Evolutionary conservation across 2,888 invertebrate genomes (phyloP).

Genomic region (Aproaerema taeniolella): DNA sequence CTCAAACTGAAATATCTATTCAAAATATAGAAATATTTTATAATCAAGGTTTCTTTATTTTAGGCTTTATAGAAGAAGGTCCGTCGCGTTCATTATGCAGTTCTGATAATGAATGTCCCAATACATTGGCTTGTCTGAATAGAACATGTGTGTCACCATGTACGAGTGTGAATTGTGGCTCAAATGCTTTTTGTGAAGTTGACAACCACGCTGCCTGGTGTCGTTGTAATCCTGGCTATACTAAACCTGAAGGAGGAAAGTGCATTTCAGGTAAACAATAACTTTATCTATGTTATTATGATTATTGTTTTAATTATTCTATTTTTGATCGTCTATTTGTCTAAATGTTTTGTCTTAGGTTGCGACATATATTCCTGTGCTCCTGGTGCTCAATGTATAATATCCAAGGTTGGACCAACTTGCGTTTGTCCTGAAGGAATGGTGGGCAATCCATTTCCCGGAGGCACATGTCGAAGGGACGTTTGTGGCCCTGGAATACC

Average conservation of each 20-base stretch:
- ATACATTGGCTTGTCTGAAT: conserved; percentile 86
- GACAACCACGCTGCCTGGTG: conserved; percentile 94
- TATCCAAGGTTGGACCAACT: conserved; percentile 89
- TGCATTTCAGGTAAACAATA: conserved; percentile 85
- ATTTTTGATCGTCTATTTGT: too few species aligned
- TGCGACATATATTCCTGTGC: conserved; percentile 89
- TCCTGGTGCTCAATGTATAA: conserved; percentile 89
- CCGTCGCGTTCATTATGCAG: conserved; percentile 81
- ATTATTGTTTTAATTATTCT: not conserved
- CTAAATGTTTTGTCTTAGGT: conserved; percentile 64
- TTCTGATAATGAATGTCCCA: conserved; percentile 86
- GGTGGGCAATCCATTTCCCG: conserved; percentile 94
- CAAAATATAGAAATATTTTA: too few species aligned
- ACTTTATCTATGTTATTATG: not conserved
- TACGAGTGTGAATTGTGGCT: conserved; percentile 85
- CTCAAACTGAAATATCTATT: not conserved
- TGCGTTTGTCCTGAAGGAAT: conserved; percentile 93
- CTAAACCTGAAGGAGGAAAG: conserved; percentile 86
- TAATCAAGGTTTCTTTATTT: not conserved
- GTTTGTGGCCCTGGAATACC: conserved; percentile 87
- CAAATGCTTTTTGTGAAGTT: conserved; percentile 91
- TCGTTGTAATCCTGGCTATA: conserved; percentile 89
- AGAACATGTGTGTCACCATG: conserved; percentile 91
- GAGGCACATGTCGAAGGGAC: conserved; percentile 89
- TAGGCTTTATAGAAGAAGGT: conserved; percentile 52